Conservation (phyloP, 2,113 vertebrate genomes). For the Eurypyga helias region DNA sequence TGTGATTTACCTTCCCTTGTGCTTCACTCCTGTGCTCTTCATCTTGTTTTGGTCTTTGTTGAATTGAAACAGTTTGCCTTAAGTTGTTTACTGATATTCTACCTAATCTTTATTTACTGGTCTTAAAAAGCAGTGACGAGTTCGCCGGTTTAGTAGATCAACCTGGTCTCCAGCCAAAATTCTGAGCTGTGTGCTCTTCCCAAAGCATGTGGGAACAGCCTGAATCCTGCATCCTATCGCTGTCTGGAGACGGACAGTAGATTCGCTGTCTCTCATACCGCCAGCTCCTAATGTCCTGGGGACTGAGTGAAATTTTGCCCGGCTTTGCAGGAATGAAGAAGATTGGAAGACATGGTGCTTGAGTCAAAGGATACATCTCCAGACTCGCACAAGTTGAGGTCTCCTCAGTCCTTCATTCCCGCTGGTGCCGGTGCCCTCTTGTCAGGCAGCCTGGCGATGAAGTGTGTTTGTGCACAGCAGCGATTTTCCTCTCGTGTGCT, state of each 20-base stretch:
- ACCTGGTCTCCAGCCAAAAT: neutral
- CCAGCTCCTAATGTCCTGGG: neutral
- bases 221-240: neutral
- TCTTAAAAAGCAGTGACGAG: neutral
- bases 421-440: neutral
- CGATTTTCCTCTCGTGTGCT: neutral
- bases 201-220: neutral
- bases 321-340: neutral
- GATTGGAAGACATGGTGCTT: neutral
- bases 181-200: neutral
- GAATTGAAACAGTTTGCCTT: neutral
- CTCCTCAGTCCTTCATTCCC: neutral
- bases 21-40: neutral
- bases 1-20: neutral
- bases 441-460: neutral
- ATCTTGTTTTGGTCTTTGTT: neutral
- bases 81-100: neutral
- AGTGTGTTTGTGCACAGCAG: fast-evolving
- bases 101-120: neutral
- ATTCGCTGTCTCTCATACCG: neutral
- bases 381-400: neutral
- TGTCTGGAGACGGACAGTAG: neutral
- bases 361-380: neutral
- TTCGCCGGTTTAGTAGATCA: neutral
- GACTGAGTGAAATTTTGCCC: neutral